A percentile compares a stretch with the other conserved stretches of the same genome.
phyloP scores from a whole-genome alignment of 2,888 invertebrate genomes.

The Stegophylla sp. region DNA sequence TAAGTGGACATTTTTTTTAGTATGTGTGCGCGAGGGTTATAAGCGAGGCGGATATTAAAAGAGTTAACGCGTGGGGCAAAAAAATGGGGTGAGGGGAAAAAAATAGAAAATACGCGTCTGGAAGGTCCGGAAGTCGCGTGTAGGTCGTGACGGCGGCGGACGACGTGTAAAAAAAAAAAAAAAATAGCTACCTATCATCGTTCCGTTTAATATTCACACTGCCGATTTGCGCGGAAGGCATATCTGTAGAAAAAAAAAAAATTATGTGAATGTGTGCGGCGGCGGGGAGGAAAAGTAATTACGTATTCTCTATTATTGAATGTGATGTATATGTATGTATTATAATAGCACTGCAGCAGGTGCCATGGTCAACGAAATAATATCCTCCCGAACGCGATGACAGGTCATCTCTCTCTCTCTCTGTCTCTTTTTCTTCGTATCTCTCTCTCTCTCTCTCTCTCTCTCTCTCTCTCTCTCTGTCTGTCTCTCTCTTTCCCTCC shows the following conservation, averaged over 20 bases:
- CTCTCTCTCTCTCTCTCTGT: no score
- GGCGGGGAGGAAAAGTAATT: conserved; percentile 28
- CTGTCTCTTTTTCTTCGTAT: no score
- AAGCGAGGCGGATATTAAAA: conserved; percentile 46
- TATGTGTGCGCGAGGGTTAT: not conserved
- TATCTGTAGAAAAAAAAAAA: no score
- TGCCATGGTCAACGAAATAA: conserved; percentile 14
- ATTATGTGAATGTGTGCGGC: not conserved
- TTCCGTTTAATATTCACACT: conserved; percentile 42
- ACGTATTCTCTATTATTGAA: conserved; percentile 42
- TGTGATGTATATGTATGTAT: no score
- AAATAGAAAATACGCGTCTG: conserved; percentile 29
- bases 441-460: no score
- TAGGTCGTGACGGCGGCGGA: not conserved
- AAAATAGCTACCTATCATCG: conserved; percentile 33
- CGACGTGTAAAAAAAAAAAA: conserved; percentile 44
- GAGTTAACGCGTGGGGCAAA: conserved; percentile 11
- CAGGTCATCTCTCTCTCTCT: not conserved
- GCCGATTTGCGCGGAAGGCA: conserved; percentile 34
- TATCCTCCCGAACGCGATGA: not conserved
- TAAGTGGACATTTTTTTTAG: conserved; percentile 23
- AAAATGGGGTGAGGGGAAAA: no score
- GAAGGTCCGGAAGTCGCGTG: conserved; percentile 15
- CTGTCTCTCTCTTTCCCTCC: no score
- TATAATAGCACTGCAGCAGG: not conserved